Evolutionary conservation across 1,140 invertebrate genomes (phyloP).

Genomic region (Lepidurus arcticus): DNA sequence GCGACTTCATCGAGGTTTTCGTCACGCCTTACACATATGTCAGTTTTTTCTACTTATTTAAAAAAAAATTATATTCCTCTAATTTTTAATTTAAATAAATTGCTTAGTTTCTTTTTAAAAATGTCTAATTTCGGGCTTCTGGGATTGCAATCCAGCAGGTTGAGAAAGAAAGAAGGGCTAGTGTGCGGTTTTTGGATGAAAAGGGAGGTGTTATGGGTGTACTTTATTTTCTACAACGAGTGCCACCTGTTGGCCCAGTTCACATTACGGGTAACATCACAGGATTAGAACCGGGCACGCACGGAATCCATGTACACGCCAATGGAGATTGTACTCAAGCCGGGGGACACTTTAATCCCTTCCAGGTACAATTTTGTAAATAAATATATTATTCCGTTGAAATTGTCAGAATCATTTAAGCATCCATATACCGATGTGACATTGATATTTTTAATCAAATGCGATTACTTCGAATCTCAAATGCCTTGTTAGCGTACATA

Average conservation of each 20-base stretch:
- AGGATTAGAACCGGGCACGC: slow-evolving; percentile 54
- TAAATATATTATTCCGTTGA: slow-evolving; percentile 37
- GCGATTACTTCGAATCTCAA: too few species aligned
- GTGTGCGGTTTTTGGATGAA: slow-evolving; percentile 11
- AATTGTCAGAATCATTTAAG: too few species aligned
- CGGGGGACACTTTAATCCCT: background rate
- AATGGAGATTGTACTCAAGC: slow-evolving; percentile 52
- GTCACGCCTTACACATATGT: slow-evolving; percentile 6
- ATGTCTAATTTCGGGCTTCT: background rate
- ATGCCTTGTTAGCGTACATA: too few species aligned
- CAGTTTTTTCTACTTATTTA: background rate
- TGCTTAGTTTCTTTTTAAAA: background rate
- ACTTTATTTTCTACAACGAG: slow-evolving; percentile 23
- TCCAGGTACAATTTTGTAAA: background rate
- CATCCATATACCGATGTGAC: too few species aligned
- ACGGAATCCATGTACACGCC: slow-evolving; percentile 71
- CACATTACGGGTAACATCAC: slow-evolving; percentile 52
- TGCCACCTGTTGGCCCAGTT: slow-evolving; percentile 40
- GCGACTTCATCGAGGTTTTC: slow-evolving; percentile 31
- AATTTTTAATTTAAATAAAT: background rate
- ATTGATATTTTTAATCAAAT: too few species aligned
- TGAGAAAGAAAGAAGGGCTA: slow-evolving; percentile 28
- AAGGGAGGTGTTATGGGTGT: slow-evolving; percentile 16
- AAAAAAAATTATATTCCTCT: background rate
- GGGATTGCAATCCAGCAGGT: slow-evolving; percentile 15